These are phyloP conservation scores for Catharus minimus DNA, from an alignment of 2,113 vertebrate species.

Conservation along the genomic window DNA sequence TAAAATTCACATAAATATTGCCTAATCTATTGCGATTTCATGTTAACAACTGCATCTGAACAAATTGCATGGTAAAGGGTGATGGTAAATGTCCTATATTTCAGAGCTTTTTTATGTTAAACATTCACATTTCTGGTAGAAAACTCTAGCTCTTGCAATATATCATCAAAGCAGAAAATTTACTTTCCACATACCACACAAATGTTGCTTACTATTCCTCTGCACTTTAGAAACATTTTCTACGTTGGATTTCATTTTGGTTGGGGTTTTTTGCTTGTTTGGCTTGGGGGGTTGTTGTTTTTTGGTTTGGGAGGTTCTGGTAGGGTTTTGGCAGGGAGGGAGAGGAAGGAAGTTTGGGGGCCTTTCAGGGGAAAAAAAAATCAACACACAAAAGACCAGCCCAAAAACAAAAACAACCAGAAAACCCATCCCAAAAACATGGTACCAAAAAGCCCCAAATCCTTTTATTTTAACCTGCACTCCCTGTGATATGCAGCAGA, in stretches of 20 bases:
- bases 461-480: slow-evolving; percentile 3
- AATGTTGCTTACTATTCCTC: not conserved
- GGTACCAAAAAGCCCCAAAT: not conserved
- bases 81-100: slow-evolving; percentile 26
- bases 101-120: slow-evolving; percentile 51
- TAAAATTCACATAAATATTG: slow-evolving; percentile 73
- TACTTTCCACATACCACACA: slow-evolving; percentile 16
- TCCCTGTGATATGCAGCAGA: slow-evolving; percentile 38
- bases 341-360: too few relatives aligned
- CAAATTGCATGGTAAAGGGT: slow-evolving; percentile 51
- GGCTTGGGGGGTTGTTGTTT: not conserved
- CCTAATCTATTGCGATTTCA: slow-evolving; percentile 60
- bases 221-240: slow-evolving; percentile 30
- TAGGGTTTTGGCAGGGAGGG: too few relatives aligned
- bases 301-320: not conserved
- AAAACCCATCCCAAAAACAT: not conserved
- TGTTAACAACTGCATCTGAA: slow-evolving; percentile 57
- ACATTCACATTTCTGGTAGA: slow-evolving; percentile 21
- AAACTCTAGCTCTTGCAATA: slow-evolving; percentile 40
- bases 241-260: not conserved
- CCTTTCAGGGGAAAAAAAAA: not conserved
- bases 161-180: slow-evolving; percentile 56
- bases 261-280: not conserved
- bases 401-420: not conserved
- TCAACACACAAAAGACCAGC: too few relatives aligned